These are phyloP conservation scores for Alloscopus bannaensis DNA, from an alignment of 2,888 invertebrate genomes.

Conservation along the genomic window DNA sequence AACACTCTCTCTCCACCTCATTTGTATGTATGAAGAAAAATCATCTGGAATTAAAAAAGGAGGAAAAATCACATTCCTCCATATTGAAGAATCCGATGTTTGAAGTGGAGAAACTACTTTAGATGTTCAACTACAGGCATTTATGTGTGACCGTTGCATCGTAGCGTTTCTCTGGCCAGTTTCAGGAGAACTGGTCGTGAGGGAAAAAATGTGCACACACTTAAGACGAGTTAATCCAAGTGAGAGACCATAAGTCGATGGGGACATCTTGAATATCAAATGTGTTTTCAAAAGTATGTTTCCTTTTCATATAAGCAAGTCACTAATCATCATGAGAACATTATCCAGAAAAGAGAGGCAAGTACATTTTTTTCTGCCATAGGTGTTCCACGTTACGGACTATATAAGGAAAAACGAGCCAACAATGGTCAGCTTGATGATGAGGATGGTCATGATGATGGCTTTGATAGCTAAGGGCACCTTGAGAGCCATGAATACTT, in stretches of 20 bases:
- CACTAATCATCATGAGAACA: conserved; percentile 7
- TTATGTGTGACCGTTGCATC: conserved; percentile 9
- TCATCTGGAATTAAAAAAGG: conserved; percentile 35
- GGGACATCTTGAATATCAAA: background rate
- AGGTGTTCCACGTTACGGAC: conserved; percentile 44
- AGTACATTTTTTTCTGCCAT: background rate
- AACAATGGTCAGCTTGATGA: conserved; percentile 62
- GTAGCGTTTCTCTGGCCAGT: no score
- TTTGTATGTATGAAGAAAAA: no score
- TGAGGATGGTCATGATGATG: conserved; percentile 62
- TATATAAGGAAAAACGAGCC: conserved; percentile 62
- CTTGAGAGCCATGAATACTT: conserved; percentile 40
- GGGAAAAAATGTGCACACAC: no score
- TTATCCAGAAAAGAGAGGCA: conserved; percentile 15
- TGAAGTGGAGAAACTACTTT: background rate
- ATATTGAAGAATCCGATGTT: background rate
- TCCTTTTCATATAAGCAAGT: background rate
- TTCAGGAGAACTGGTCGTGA: no score
- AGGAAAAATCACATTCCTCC: conserved; percentile 37
- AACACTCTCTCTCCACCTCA: no score
- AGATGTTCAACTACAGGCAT: no score
- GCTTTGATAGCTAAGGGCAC: conserved; percentile 63
- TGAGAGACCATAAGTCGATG: conserved; percentile 5
- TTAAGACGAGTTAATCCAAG: no score
- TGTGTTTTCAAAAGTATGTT: background rate